Evolutionary conservation across 2,888 invertebrate genomes (phyloP).

Genomic region (Drosophila mettleri): DNA sequence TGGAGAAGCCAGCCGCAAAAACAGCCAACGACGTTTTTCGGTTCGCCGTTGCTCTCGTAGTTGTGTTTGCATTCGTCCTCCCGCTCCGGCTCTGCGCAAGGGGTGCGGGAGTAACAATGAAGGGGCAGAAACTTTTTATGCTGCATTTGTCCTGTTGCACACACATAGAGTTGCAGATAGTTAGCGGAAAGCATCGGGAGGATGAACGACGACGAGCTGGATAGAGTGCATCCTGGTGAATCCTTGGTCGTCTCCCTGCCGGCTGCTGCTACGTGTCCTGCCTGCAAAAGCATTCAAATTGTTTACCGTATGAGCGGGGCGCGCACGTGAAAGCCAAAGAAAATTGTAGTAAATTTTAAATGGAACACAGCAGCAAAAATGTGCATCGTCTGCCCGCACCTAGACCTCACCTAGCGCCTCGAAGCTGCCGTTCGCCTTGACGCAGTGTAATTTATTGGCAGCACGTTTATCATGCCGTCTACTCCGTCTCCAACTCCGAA

Average conservation of each 20-base stretch:
- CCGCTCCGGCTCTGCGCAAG: background rate
- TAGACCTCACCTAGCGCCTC: constrained; percentile 7
- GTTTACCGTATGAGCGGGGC: constrained; percentile 74
- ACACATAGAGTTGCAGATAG: constrained; percentile 10
- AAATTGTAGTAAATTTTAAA: constrained; percentile 81
- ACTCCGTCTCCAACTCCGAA: constrained; percentile 42
- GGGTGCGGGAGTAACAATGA: constrained; percentile 19
- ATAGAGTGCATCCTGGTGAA: constrained; percentile 69
- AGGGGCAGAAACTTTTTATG: constrained; percentile 66
- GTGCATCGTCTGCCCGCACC: constrained; percentile 51
- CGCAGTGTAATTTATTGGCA: constrained; percentile 81
- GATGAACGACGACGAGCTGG: constrained; percentile 14
- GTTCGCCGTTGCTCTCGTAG: constrained; percentile 28
- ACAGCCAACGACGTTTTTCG: constrained; percentile 37
- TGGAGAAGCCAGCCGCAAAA: constrained; percentile 39
- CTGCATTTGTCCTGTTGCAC: constrained; percentile 76
- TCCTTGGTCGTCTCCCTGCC: constrained; percentile 30
- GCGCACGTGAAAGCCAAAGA: constrained; percentile 77
- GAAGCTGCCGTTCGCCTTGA: constrained; percentile 63
- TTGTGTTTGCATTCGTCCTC: constrained; percentile 52
- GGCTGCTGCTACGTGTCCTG: constrained; percentile 68
- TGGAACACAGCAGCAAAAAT: constrained; percentile 78
- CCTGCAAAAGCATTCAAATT: constrained; percentile 78
- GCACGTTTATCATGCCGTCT: constrained; percentile 79
- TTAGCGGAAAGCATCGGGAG: background rate